These are phyloP conservation scores for Drosophila littoralis DNA, from an alignment of 1,140 invertebrate genomes.

Conservation along the genomic window DNA sequence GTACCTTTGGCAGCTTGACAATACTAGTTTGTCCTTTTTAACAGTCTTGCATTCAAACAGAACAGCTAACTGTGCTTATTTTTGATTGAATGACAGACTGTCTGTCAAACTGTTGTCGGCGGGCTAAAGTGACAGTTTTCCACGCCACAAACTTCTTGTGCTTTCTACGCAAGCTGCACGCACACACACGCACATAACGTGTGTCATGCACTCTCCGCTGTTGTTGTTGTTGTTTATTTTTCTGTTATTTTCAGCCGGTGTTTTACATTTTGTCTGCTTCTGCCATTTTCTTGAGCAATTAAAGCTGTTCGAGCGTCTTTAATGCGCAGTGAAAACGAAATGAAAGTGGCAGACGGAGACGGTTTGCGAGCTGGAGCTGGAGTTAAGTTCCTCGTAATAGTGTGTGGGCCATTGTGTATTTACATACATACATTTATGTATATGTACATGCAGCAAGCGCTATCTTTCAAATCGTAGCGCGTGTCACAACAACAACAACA, in stretches of 20 bases:
- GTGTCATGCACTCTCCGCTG: slow-evolving; percentile 21
- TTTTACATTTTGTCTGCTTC: slow-evolving; percentile 42
- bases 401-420: slow-evolving; percentile 41
- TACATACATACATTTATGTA: too few relatives aligned
- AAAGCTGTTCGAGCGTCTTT: slow-evolving; percentile 78
- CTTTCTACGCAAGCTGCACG: slow-evolving; percentile 19
- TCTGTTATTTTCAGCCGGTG: slow-evolving; percentile 37
- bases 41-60: not conserved
- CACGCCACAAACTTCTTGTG: not conserved
- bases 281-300: slow-evolving; percentile 69
- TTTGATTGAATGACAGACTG: slow-evolving; percentile 9
- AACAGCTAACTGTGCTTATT: not conserved
- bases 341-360: slow-evolving; percentile 66
- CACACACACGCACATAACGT: slow-evolving; percentile 42
- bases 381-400: slow-evolving; percentile 42
- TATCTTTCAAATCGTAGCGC: slow-evolving; percentile 67
- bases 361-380: slow-evolving; percentile 46
- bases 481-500: slow-evolving; percentile 54
- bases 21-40: not conserved
- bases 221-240: slow-evolving; percentile 18
- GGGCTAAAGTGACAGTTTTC: slow-evolving; percentile 6
- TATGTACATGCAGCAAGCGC: slow-evolving; percentile 32
- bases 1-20: not conserved
- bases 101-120: slow-evolving; percentile 1
- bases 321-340: slow-evolving; percentile 80